Conservation (phyloP, 1,140 invertebrate species). For the Drosophila kikkawai region DNA sequence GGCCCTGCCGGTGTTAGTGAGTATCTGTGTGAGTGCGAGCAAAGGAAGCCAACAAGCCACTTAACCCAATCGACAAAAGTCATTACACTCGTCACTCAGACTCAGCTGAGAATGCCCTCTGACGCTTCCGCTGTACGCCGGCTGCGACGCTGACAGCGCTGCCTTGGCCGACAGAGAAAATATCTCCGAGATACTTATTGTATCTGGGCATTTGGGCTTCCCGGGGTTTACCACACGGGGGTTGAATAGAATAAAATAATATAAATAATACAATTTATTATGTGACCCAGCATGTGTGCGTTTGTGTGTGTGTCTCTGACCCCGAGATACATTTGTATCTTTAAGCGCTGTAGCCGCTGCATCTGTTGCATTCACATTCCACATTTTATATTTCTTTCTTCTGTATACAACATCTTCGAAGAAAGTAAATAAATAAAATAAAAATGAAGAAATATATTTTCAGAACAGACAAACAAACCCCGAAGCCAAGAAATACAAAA, state of each 20-base stretch:
- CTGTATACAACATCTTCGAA: conserved; percentile 54
- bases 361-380: conserved; percentile 63
- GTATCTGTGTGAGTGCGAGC: conserved; percentile 51
- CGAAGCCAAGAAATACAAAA: conserved; percentile 44
- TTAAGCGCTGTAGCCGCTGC: conserved; percentile 22
- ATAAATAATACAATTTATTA: conserved; percentile 83
- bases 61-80: conserved; percentile 84
- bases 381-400: conserved; percentile 48
- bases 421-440: conserved; percentile 82
- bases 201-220: conserved; percentile 21
- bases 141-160: conserved; percentile 19
- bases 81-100: conserved; percentile 79
- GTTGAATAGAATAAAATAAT: conserved; percentile 70
- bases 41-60: conserved; percentile 81
- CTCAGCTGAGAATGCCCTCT: conserved; percentile 53
- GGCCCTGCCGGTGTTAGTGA: conserved; percentile 21
- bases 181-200: conserved; percentile 37
- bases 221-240: conserved; percentile 11
- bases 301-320: conserved; percentile 17
- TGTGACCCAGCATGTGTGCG: conserved; percentile 49
- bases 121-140: conserved; percentile 70
- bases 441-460: conserved; percentile 76
- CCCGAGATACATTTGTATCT: conserved; percentile 29
- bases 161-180: background rate
- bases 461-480: conserved; percentile 41